Conservation (phyloP, 2,888 invertebrate genomes). For the Drosophila formosana region DNA sequence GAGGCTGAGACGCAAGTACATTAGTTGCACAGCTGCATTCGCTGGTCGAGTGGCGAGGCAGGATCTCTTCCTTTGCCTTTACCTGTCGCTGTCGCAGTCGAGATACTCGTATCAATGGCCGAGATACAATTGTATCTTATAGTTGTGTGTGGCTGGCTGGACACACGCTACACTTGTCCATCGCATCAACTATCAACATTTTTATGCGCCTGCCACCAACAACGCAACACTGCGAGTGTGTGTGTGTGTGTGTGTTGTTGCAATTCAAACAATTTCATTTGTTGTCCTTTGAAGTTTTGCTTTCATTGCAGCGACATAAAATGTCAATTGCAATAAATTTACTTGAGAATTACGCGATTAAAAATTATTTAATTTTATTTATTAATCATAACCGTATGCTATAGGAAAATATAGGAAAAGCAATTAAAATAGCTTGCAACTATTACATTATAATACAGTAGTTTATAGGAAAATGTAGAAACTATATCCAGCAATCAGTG, state of each 20-base stretch:
- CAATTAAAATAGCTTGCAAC: too few species aligned
- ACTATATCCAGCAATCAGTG: not conserved
- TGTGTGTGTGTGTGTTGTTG: not conserved
- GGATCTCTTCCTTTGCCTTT: constrained; percentile 8
- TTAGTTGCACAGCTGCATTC: constrained; percentile 70
- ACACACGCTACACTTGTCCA: constrained; percentile 31
- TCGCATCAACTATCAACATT: constrained; percentile 35
- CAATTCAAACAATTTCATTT: constrained; percentile 54
- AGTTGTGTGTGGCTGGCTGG: constrained; percentile 26
- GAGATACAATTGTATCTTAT: constrained; percentile 58
- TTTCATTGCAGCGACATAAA: constrained; percentile 78
- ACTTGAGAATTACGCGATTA: too few species aligned
- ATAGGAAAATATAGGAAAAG: too few species aligned
- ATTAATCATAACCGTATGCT: too few species aligned
- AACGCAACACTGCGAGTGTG: constrained; percentile 11
- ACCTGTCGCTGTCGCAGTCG: constrained; percentile 62
- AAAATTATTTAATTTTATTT: too few species aligned
- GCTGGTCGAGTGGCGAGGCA: not conserved
- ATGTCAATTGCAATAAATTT: constrained; percentile 59
- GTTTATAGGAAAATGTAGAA: not conserved
- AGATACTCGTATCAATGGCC: constrained; percentile 56
- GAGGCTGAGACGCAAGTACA: constrained; percentile 54
- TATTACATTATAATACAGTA: too few species aligned
- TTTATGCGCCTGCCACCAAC: constrained; percentile 74
- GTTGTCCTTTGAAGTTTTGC: constrained; percentile 48